Percentiles rank a stretch among this genome's conserved stretches.
phyloP scores from a whole-genome alignment of 2,113 vertebrate species.

The Hypocryptadius cinnamomeus region DNA sequence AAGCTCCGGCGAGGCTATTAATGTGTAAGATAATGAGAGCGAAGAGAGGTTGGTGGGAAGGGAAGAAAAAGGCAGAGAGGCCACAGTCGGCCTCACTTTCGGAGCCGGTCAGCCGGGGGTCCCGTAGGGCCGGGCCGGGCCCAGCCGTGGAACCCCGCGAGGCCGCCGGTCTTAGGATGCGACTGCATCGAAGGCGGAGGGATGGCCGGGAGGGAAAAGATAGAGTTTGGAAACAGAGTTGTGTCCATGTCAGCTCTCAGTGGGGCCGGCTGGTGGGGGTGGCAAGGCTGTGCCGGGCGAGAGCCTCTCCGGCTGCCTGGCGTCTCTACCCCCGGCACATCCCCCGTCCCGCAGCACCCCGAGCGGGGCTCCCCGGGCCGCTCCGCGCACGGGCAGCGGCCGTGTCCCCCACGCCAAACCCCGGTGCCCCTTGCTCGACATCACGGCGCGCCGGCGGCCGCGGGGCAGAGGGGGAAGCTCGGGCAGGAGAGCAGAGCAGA shows the following conservation, averaged over 20 bases:
- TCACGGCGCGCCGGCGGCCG: not conserved
- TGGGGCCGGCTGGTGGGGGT: too few species aligned
- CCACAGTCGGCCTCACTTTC: not conserved
- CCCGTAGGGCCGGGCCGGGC: not conserved
- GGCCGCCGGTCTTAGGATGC: too few species aligned
- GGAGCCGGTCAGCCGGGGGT: not conserved
- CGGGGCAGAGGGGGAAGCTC: not conserved
- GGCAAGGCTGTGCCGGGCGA: too few species aligned
- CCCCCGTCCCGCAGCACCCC: too few species aligned
- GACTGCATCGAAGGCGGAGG: not conserved
- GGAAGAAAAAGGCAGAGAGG: not conserved
- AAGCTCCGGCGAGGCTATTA: not conserved
- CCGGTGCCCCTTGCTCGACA: too few species aligned
- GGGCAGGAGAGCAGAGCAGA: not conserved
- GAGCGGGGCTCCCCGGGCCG: not conserved
- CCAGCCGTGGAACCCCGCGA: too few species aligned
- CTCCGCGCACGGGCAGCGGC: not conserved
- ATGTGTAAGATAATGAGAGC: not conserved
- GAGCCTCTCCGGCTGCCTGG: not conserved
- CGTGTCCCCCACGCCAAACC: too few species aligned
- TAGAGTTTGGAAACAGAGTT: not conserved
- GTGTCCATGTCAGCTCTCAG: not conserved
- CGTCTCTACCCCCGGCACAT: too few species aligned
- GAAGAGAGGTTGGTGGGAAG: not conserved
- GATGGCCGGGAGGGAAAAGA: too few species aligned